Percentiles rank a stretch among this genome's conserved stretches.
These are phyloP conservation scores for Embiotoca jacksoni DNA, from an alignment of 2,113 vertebrate species.

Conservation along the genomic window DNA sequence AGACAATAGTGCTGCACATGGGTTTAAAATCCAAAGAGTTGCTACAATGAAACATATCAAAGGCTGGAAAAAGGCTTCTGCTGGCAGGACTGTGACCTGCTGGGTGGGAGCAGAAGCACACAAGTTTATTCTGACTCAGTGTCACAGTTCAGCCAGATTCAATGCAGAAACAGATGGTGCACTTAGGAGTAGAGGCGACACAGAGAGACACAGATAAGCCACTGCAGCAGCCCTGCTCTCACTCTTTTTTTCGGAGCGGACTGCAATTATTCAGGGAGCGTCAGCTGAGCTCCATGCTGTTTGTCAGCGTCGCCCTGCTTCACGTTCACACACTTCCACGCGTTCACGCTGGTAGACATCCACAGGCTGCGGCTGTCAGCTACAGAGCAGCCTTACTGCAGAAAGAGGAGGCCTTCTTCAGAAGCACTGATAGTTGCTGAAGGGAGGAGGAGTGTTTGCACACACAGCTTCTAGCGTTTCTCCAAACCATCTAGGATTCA, in stretches of 20 bases:
- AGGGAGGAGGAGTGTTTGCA: constrained; percentile 2
- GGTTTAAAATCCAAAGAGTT: constrained; percentile 33
- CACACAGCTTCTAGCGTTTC: not conserved
- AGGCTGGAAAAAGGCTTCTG: constrained; percentile 46
- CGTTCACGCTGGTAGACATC: constrained; percentile 41
- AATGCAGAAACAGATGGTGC: constrained; percentile 70
- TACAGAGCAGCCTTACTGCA: constrained; percentile 14
- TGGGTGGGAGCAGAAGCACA: constrained; percentile 51
- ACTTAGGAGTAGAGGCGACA: constrained; percentile 62
- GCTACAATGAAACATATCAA: not conserved
- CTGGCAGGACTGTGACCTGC: constrained; percentile 43
- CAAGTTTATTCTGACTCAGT: constrained; percentile 47
- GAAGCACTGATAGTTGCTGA: not conserved
- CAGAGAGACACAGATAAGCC: constrained; percentile 63
- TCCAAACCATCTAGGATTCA: constrained; percentile 13
- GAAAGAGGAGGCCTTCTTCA: constrained; percentile 15
- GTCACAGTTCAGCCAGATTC: constrained; percentile 60
- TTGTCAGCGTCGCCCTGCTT: constrained; percentile 50
- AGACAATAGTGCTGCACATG: constrained; percentile 41
- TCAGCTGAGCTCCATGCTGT: constrained; percentile 58
- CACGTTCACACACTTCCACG: constrained; percentile 47
- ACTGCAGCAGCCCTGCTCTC: constrained; percentile 49
- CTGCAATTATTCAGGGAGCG: constrained; percentile 69
- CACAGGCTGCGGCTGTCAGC: constrained; percentile 45
- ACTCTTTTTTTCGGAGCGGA: constrained; percentile 39